phyloP scores from a whole-genome alignment of 2,888 invertebrate genomes.

The Drosophila quinaria region DNA sequence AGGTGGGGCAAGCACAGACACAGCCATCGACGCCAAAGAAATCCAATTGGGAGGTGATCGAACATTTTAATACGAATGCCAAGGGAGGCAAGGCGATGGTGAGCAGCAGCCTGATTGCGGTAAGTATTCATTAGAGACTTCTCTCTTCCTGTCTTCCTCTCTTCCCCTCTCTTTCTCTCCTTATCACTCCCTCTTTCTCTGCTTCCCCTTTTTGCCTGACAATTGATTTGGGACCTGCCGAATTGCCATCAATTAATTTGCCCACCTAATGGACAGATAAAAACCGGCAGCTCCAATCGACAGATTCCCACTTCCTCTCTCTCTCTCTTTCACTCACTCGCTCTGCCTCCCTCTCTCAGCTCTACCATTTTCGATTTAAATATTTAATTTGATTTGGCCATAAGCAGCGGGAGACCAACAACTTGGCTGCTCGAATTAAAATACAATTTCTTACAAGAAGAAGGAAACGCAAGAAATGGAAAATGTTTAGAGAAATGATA shows the following conservation, averaged over 20 bases:
- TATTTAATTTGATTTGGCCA: conserved; percentile 74
- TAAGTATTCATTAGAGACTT: conserved; percentile 83
- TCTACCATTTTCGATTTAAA: conserved; percentile 55
- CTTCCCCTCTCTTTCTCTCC: not conserved
- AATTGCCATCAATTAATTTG: conserved; percentile 72
- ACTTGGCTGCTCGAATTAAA: conserved; percentile 56
- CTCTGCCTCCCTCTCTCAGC: not conserved
- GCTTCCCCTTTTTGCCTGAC: not conserved
- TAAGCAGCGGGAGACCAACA: conserved; percentile 34
- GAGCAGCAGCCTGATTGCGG: conserved; percentile 89
- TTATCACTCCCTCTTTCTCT: not conserved
- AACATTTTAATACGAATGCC: conserved; percentile 91
- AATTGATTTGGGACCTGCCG: conserved; percentile 10
- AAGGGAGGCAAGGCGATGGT: conserved; percentile 88
- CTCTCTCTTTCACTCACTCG: not conserved
- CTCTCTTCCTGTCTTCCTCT: not conserved
- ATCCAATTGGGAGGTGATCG: conserved; percentile 96
- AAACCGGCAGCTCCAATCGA: conserved; percentile 9
- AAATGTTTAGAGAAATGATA: not conserved
- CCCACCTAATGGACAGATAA: conserved; percentile 59
- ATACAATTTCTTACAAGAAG: conserved; percentile 55
- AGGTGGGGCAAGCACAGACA: conserved; percentile 83
- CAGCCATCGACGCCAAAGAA: conserved; percentile 90
- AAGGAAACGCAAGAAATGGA: not conserved
- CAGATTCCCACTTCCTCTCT: not conserved